Percentiles rank a stretch among this genome's conserved stretches.
Conservation (phyloP, 2,888 invertebrate genomes). For the Pterobdella sp. region DNA sequence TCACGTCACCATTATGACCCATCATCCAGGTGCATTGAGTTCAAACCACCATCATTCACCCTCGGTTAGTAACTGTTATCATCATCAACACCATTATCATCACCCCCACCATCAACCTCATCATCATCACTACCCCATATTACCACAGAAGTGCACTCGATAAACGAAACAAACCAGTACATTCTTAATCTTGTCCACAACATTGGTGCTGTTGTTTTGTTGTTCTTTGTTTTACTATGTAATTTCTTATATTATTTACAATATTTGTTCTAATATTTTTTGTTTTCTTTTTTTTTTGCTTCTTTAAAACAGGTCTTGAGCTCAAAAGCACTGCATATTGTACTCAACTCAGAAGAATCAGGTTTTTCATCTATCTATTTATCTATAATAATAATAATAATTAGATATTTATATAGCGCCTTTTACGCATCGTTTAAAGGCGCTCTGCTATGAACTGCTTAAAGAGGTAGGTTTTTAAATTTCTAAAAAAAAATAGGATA, state of each 20-base stretch:
- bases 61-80: conserved; percentile 58
- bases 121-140: too few species aligned
- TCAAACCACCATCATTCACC: conserved; percentile 72
- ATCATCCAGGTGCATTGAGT: conserved; percentile 64
- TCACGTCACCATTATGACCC: too few species aligned
- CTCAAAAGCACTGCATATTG: too few species aligned
- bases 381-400: too few species aligned
- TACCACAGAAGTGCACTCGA: conserved; percentile 70
- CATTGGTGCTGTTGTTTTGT: conserved; percentile 61
- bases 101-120: neutral
- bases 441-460: too few species aligned
- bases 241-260: neutral
- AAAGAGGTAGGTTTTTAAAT: too few species aligned
- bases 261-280: neutral
- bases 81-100: neutral
- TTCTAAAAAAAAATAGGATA: too few species aligned
- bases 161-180: conserved; percentile 69
- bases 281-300: neutral
- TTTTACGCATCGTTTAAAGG: too few species aligned
- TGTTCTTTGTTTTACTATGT: conserved; percentile 46
- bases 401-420: too few species aligned
- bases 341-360: too few species aligned
- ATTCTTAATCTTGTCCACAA: conserved; percentile 72
- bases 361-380: too few species aligned
- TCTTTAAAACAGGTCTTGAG: too few species aligned